Evolutionary conservation across 1,140 invertebrate species (phyloP), one percentile per base, ranked within the genome.

Genomic region (Pomacea maculata): DNA sequence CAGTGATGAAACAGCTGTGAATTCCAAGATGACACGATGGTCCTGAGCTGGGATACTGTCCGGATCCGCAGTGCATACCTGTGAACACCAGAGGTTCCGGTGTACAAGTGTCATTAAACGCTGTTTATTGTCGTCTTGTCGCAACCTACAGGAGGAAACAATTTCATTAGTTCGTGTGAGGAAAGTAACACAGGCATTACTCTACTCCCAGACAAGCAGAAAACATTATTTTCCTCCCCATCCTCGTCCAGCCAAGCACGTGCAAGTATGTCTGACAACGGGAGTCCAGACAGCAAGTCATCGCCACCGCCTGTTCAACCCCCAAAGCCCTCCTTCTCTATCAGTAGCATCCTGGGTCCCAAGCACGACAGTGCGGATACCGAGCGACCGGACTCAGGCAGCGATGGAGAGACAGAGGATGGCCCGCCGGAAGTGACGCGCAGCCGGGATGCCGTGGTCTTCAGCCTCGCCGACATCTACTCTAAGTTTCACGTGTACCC

Each of bases 331-430:
- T 82, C 81, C 7, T 82, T 82, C 64, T 82, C 81, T 64, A 82
- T 82, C 78, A 82, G 81, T 78, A 82, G 81, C 73, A 82, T 82
- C 72, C 78, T 82, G 57, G 81, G 81, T 10, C 73, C 78, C n/a
- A 70, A 17, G 19, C 78, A 79, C n/a, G 78, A 79, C 15, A 74
- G 12, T 7, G 3, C 73, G 15, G 71, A 19, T 10, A 45, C 15
- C 57, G 57, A 29, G n/a, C 29, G 55, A 11, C 21, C 61, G n/a
- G 70, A n/a, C 10, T 55, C 52, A 14, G 72, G 75, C 68, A 73
- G 55, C 10, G 63, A 55, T 17, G 63, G 71, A 25, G 70, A 73
- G 34, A 70, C 52, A 52, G 77, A 70, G 19, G 70, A 25, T 3
- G 70, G 54, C 67, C 55, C 21, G 9, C 17, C 21, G 21, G 19